phyloP scores from a whole-genome alignment of 2,113 vertebrate genomes.

The Pseudolaguvia tuberculata region DNA sequence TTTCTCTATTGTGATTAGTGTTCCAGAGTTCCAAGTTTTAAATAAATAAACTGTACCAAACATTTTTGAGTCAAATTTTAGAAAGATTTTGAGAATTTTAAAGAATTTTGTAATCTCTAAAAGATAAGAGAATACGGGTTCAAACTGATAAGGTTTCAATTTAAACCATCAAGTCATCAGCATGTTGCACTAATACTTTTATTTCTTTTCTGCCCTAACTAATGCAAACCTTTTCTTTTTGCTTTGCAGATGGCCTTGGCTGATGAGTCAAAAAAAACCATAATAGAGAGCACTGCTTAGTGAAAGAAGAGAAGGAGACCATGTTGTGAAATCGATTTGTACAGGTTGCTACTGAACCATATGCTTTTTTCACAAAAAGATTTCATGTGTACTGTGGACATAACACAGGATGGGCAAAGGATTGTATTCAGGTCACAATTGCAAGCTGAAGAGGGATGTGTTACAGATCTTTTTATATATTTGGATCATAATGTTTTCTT shows the following conservation, averaged over 20 bases:
- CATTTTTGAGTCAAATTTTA: too few relatives aligned
- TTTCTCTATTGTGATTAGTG: not conserved
- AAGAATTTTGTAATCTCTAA: not conserved
- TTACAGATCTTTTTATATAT: not conserved
- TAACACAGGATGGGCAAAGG: slow-evolving; percentile 27
- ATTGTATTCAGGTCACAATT: slow-evolving; percentile 13
- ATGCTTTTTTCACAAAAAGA: slow-evolving; percentile 7
- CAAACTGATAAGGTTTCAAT: not conserved
- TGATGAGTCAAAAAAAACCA: slow-evolving; percentile 30
- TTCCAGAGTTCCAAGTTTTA: not conserved
- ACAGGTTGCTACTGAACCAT: slow-evolving; percentile 11
- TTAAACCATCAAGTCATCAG: not conserved
- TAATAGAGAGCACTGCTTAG: slow-evolving; percentile 15
- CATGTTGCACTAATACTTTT: not conserved
- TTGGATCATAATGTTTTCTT: not conserved
- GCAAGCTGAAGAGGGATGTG: slow-evolving; percentile 25
- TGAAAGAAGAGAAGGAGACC: slow-evolving; percentile 27
- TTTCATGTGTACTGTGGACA: slow-evolving; percentile 19
- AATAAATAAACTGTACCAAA: not conserved
- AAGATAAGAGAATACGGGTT: not conserved
- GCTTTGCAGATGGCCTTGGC: slow-evolving; percentile 48
- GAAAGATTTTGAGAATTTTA: too few relatives aligned
- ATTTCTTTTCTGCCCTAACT: not conserved
- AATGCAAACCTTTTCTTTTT: slow-evolving; percentile 16
- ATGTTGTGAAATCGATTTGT: slow-evolving; percentile 22